A percentile compares a stretch with the other conserved stretches of the same genome.
Conservation (phyloP, 1,140 invertebrate genomes). For the Orchestia grillus region DNA sequence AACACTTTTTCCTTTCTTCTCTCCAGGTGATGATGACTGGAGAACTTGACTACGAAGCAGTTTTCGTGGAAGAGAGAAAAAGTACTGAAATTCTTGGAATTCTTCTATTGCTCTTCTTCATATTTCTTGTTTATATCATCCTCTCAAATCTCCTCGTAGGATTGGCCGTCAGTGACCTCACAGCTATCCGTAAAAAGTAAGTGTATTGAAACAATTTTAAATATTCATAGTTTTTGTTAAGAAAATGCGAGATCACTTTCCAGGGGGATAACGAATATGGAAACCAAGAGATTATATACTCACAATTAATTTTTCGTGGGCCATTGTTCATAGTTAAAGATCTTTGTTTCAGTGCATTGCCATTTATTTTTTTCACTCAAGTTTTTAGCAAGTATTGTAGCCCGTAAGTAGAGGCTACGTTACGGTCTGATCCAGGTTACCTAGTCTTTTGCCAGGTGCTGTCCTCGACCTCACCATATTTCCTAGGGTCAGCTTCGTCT, state of each 20-base stretch:
- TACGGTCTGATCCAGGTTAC: neutral
- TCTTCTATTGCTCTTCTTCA: constrained; percentile 83
- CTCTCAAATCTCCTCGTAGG: constrained; percentile 86
- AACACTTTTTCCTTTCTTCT: neutral
- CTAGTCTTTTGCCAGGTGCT: neutral
- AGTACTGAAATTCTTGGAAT: constrained; percentile 75
- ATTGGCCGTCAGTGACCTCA: constrained; percentile 85
- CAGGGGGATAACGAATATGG: neutral
- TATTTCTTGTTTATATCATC: constrained; percentile 85
- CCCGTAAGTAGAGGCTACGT: neutral
- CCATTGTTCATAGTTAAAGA: too few relatives aligned
- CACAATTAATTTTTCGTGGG: neutral
- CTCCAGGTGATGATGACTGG: constrained; percentile 90
- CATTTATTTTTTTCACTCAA: neutral
- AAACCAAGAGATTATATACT: neutral
- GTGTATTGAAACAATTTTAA: neutral
- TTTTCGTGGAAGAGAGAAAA: constrained; percentile 79
- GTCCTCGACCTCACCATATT: too few relatives aligned
- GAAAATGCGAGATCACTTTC: neutral
- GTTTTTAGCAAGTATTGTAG: neutral
- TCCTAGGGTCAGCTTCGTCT: too few relatives aligned
- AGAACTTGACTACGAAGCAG: constrained; percentile 86
- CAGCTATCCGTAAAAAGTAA: constrained; percentile 80
- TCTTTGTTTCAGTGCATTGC: neutral
- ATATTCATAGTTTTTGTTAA: neutral